Evolutionary conservation across 2,113 vertebrate genomes (phyloP), one percentile per base, ranked within the genome.

Genomic region (Coturnix japonica): DNA sequence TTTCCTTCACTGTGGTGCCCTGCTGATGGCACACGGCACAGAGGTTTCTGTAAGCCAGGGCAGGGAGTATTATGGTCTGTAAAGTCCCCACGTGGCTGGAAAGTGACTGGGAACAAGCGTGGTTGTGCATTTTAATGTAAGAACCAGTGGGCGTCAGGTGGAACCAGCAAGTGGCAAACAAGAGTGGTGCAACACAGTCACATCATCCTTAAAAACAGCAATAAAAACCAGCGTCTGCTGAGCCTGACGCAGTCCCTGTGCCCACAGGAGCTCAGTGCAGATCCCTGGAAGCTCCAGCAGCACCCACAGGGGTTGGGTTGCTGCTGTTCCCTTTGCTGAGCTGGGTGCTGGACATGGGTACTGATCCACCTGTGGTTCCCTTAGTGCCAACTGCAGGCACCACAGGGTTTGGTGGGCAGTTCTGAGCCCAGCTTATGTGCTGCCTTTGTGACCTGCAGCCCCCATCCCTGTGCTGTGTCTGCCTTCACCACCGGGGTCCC

Each of bases 401-500:
- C 8, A 54, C 4, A 33, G 21, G 54, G 8, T 23, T 7, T 13
- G 25, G 30, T 3, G 72, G 66, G 22, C 21, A 14, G 4, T 28
- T 21, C 60, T 60, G 44, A 6, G 0, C 8, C 44, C 15, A 7
- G 30, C n/a, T 12, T 7, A 7, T 6, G 28, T 33, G 46, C 54
- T 54, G 46, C 77, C 15, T 33, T 11, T 7, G 12, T 31, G 54
- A 6, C 19, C 11, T 3, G 19, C 22, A 9, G 41, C 21, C 63
- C 26, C 26, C 49, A 1, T 21, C 20, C n/a, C 25, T 0, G 1
- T 7, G 39, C 37, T 1, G 0, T 1, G 0, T 15, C 11, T 35
- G 13, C 46, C 19, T 4, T 4, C 46, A 61, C 26, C 17, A 6
- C 57, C 49, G 0, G 20, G 33, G 30, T 9, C 7, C 0, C 5